These are phyloP conservation scores for Gnathonemus echidnorhynchus DNA, from an alignment of 2,113 vertebrate species.

Conservation along the genomic window DNA sequence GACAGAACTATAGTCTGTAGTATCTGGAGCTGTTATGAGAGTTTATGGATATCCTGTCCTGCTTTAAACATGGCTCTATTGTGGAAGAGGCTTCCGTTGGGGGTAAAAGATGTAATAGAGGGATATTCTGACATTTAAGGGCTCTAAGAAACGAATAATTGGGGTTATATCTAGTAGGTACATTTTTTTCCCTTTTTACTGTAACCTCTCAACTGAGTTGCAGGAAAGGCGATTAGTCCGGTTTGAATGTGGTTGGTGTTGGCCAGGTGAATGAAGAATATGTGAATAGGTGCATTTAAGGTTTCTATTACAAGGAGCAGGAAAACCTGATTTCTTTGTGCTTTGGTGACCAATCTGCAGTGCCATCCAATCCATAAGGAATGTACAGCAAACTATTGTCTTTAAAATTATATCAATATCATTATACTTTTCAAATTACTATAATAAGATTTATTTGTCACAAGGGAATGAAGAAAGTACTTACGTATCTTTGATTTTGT, in stretches of 20 bases:
- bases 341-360: neutral
- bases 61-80: neutral
- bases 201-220: neutral
- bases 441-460: neutral
- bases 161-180: neutral
- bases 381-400: neutral
- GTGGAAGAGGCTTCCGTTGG: neutral
- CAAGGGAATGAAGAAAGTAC: constrained; percentile 29
- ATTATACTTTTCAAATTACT: neutral
- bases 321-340: neutral
- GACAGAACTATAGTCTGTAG: neutral
- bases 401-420: neutral
- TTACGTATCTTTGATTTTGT: constrained; percentile 71
- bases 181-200: neutral
- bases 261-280: neutral
- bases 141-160: neutral
- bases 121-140: neutral
- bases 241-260: neutral
- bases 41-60: neutral
- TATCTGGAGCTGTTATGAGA: neutral
- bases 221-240: neutral
- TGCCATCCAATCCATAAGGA: neutral
- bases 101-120: neutral
- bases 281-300: neutral
- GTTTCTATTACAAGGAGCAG: neutral